Percentiles rank a stretch among this genome's conserved stretches.
Evolutionary conservation across 2,113 vertebrate species (phyloP).

Genomic region (Colaptes auratus): DNA sequence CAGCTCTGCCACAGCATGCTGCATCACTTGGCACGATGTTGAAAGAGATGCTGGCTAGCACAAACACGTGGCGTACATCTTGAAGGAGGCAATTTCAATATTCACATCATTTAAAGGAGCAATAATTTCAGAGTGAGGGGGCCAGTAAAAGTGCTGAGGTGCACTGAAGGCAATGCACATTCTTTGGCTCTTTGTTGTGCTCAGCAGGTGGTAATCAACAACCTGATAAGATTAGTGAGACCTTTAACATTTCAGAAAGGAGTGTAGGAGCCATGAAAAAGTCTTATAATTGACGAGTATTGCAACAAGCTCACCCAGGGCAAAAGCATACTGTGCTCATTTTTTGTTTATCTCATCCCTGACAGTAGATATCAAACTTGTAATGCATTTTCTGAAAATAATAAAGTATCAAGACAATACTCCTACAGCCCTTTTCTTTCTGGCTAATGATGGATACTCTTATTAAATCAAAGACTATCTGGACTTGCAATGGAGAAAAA

Average conservation of each 20-base stretch:
- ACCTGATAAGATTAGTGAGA: slow-evolving; percentile 78
- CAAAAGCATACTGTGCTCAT: background rate
- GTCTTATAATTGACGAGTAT: slow-evolving; percentile 46
- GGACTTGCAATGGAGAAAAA: slow-evolving; percentile 17
- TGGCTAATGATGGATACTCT: background rate
- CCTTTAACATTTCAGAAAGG: slow-evolving; percentile 68
- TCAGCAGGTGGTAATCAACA: slow-evolving; percentile 78
- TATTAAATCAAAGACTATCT: slow-evolving; percentile 19
- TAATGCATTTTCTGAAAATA: slow-evolving; percentile 57
- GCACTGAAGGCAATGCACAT: slow-evolving; percentile 78
- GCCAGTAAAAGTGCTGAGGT: background rate
- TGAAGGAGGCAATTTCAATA: background rate
- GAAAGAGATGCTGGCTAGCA: background rate
- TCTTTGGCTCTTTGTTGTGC: slow-evolving; percentile 78
- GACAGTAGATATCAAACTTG: slow-evolving; percentile 34
- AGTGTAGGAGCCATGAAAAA: slow-evolving; percentile 52
- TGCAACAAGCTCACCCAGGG: slow-evolving; percentile 6
- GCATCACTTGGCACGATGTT: accelerated
- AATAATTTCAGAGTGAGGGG: background rate
- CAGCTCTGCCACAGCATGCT: background rate
- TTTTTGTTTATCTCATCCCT: slow-evolving; percentile 45
- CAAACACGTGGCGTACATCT: background rate
- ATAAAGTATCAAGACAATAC: background rate
- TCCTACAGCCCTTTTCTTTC: slow-evolving; percentile 4
- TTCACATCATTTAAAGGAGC: background rate